Percentiles rank a stretch among this genome's conserved stretches.
Conservation (phyloP, 2,113 vertebrate species). For the Cyprinodon tularosa region DNA sequence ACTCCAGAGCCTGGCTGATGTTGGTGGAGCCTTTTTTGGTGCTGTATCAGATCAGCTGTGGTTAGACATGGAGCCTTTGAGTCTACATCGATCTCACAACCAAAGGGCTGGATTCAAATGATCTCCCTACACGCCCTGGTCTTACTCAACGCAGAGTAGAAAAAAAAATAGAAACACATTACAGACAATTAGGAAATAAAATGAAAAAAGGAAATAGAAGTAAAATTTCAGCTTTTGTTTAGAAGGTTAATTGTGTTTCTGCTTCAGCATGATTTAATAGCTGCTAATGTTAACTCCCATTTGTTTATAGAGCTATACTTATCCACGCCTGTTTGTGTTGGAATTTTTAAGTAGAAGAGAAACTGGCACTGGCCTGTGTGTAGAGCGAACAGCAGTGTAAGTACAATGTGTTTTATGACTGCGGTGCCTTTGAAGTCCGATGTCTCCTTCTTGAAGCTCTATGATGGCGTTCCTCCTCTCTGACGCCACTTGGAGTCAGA, state of each 20-base stretch:
- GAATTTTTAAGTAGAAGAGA: slow-evolving; percentile 12
- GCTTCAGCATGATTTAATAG: neutral
- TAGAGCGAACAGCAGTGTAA: neutral
- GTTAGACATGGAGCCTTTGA: slow-evolving; percentile 68
- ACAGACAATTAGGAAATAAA: neutral
- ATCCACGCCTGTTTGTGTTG: neutral
- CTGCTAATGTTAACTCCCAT: neutral
- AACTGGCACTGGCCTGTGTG: neutral
- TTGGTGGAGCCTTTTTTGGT: slow-evolving; percentile 47
- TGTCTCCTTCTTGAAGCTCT: slow-evolving; percentile 2
- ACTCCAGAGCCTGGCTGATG: slow-evolving; percentile 62
- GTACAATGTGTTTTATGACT: neutral
- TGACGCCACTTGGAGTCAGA: slow-evolving; percentile 20
- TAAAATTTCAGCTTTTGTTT: neutral
- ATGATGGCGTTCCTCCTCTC: slow-evolving; percentile 23
- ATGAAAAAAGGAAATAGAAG: neutral
- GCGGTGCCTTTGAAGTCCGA: neutral
- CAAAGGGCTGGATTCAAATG: slow-evolving; percentile 24
- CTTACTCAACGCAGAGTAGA: neutral
- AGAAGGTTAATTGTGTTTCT: neutral
- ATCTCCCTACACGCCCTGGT: neutral
- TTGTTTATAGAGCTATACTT: neutral
- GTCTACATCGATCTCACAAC: slow-evolving; percentile 62
- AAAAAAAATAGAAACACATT: neutral
- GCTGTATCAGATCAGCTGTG: slow-evolving; percentile 72